These are phyloP conservation scores for Arizona elegans DNA, from an alignment of 2,113 vertebrate genomes.

Conservation along the genomic window DNA sequence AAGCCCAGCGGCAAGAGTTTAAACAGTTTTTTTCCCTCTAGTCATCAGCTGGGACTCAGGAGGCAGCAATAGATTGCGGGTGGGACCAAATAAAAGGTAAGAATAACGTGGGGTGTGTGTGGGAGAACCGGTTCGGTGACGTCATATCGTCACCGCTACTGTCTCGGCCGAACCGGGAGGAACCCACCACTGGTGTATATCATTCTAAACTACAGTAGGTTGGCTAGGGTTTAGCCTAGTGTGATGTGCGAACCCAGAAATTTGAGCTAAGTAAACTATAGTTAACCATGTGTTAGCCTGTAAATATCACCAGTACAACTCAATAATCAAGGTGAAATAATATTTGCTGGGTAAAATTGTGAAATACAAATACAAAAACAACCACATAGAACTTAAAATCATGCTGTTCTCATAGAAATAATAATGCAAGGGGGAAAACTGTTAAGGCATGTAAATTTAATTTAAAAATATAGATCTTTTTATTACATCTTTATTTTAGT, in stretches of 20 bases:
- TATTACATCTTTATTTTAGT: neutral
- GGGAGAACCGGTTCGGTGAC: too few species aligned
- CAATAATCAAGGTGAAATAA: neutral
- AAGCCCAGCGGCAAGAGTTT: too few species aligned
- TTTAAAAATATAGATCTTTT: neutral
- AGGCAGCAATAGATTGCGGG: too few species aligned
- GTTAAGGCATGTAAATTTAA: neutral
- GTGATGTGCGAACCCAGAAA: neutral
- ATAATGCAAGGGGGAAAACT: neutral
- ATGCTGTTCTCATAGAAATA: neutral
- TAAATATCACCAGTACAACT: neutral
- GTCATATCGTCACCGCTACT: too few species aligned
- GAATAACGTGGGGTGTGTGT: too few species aligned
- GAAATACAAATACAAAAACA: neutral
- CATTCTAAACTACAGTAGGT: neutral
- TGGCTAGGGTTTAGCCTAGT: neutral
- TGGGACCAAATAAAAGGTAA: too few species aligned
- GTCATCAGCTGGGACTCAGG: too few species aligned
- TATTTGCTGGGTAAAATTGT: neutral
- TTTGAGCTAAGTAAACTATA: neutral
- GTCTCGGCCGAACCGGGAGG: too few species aligned
- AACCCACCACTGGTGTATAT: too few species aligned
- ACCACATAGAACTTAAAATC: neutral
- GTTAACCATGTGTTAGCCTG: neutral
- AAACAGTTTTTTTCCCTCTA: too few species aligned